Base-by-base conservation (phyloP, 1,140 invertebrate genomes). In the Pseudobourletiella spinata region DNA sequence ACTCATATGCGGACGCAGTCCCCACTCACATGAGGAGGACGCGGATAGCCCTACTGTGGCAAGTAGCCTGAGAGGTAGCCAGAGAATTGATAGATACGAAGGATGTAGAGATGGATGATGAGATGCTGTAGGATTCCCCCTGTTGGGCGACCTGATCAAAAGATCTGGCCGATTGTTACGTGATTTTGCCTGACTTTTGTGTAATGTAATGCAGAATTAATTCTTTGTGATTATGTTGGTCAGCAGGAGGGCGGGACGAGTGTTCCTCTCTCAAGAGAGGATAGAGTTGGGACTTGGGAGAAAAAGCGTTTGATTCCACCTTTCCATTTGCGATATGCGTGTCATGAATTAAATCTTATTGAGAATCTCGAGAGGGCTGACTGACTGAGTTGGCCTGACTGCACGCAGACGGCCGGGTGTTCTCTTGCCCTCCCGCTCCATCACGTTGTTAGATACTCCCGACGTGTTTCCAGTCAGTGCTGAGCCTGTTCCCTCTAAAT, bases 151-250 rank as follows among this genome's bases (percentile, higher is more conserved):
- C 44, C 18, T 48, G 44, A 48, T 48, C 44, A 48, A 48, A 48
- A 48, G 44, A 48, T 48, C 20, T 39, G 32, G 32, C 32, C 32
- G 32, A 22, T 48, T 48, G 44, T 48, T 48, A 48, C 44, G 44
- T 48, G 44, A 48, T 48, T 48, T 48, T 48, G 44, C 14, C 44
- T 48, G 44, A 48, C 44, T 48, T n/a, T 48, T 11, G 44, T 15
- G 44, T 48, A 48, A 48, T 22, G 44, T 48, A 48, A 48, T 48
- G 44, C 44, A 48, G 44, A 48, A 48, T 48, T 48, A 48, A 48
- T 48, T 48, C 44, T 48, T 48, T 48, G 44, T 48, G 44, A 48
- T 48, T 48, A 48, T 15, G 44, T 48, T 48, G 44, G 44, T 11
- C 44, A 48, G 44, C 44, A 48, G 44, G 44, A 22, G 44, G 44